A percentile compares a stretch with the other conserved stretches of the same genome.
phyloP scores from a whole-genome alignment of 2,888 invertebrate species.

The Brenthis ino region DNA sequence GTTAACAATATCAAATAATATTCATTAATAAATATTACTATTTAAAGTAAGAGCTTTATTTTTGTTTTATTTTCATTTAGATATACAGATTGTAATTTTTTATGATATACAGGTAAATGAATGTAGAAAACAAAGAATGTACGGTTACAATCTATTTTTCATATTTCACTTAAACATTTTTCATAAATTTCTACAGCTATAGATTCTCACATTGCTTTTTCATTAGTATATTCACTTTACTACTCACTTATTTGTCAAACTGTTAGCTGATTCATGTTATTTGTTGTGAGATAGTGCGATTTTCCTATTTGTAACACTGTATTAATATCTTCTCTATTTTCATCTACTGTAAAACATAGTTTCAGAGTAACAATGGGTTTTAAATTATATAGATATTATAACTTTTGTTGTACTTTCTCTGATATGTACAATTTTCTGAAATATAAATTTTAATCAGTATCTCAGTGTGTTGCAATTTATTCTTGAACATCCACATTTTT shows the following conservation, averaged over 20 bases:
- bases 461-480: slow-evolving; percentile 52
- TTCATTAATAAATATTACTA: slow-evolving; percentile 78
- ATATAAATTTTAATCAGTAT: slow-evolving; percentile 78
- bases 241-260: slow-evolving; percentile 48
- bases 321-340: slow-evolving; percentile 68
- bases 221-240: slow-evolving; percentile 35
- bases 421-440: slow-evolving; percentile 79
- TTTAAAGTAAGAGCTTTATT: slow-evolving; percentile 73
- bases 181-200: slow-evolving; percentile 25
- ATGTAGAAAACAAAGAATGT: slow-evolving; percentile 24
- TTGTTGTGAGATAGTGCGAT: slow-evolving; percentile 56
- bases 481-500: slow-evolving; percentile 56
- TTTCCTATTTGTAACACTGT: slow-evolving; percentile 55
- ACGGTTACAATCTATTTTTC: slow-evolving; percentile 21
- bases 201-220: slow-evolving; percentile 35
- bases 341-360: slow-evolving; percentile 66
- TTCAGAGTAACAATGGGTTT: slow-evolving; percentile 63
- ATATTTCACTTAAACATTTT: slow-evolving; percentile 29
- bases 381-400: slow-evolving; percentile 59
- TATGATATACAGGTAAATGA: slow-evolving; percentile 24
- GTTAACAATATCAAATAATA: slow-evolving; percentile 75
- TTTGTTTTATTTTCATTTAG: slow-evolving; percentile 57
- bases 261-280: slow-evolving; percentile 55
- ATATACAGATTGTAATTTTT: slow-evolving; percentile 51
- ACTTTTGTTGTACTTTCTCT: slow-evolving; percentile 79